Percentiles rank a stretch among this genome's conserved stretches.
Evolutionary conservation across 2,113 vertebrate species (phyloP).

Genomic region (Mastomys coucha): DNA sequence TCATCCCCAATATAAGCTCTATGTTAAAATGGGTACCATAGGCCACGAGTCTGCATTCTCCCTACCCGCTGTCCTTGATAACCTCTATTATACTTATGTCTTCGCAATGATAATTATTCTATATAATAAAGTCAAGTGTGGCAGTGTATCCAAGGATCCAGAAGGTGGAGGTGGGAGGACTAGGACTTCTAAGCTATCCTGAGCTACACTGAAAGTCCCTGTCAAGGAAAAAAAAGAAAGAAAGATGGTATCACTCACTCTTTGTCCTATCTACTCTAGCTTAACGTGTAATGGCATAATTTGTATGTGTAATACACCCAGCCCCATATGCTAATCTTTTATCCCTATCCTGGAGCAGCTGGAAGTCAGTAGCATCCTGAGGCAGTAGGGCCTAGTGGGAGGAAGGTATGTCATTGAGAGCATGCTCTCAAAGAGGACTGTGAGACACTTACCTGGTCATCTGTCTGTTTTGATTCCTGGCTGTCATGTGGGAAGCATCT

Average conservation of each 20-base stretch:
- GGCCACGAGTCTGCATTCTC: neutral
- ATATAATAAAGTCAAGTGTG: neutral
- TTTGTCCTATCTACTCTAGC: neutral
- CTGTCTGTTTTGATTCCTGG: neutral
- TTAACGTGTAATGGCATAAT: neutral
- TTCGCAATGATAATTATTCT: neutral
- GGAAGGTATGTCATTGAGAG: neutral
- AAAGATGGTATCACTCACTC: neutral
- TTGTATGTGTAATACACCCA: neutral
- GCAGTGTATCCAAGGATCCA: neutral
- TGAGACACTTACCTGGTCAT: neutral
- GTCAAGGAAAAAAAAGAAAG: too few relatives aligned
- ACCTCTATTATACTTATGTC: neutral
- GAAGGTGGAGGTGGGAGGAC: neutral
- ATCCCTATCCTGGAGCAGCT: neutral
- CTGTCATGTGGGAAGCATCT: neutral
- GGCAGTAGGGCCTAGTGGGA: too few relatives aligned
- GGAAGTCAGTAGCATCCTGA: neutral
- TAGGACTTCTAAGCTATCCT: neutral
- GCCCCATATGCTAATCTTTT: neutral
- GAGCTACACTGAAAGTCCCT: neutral
- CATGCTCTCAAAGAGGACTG: neutral
- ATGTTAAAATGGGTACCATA: neutral
- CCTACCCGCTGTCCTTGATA: neutral
- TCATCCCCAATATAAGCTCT: constrained; percentile 24